Conservation (phyloP, 2,888 invertebrate species). For the Caenorhabditis angaria region DNA sequence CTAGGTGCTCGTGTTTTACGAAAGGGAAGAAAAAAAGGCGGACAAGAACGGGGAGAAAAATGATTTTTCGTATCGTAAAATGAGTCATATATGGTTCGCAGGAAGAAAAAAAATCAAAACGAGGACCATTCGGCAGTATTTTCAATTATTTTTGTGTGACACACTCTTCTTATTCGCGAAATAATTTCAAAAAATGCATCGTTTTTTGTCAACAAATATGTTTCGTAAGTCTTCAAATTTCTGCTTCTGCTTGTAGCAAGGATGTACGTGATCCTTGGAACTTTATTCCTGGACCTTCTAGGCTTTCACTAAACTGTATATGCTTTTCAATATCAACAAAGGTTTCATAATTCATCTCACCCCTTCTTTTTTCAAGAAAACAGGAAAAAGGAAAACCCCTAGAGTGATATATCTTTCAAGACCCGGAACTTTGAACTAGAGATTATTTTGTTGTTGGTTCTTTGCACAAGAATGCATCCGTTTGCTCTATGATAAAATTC, state of each 20-base stretch:
- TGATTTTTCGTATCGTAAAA: slow-evolving; percentile 1
- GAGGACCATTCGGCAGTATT: neutral
- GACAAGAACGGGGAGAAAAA: neutral
- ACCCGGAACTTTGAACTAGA: neutral
- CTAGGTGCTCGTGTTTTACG: neutral
- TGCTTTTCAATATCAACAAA: too few species aligned
- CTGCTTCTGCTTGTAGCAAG: too few species aligned
- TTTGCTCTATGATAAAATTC: neutral
- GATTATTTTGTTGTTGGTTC: neutral
- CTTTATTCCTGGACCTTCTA: too few species aligned
- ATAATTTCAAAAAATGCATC: neutral
- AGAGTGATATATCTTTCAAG: too few species aligned
- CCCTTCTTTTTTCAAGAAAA: too few species aligned
- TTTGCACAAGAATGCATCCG: neutral
- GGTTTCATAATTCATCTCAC: too few species aligned
- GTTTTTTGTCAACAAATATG: neutral
- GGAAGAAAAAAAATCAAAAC: neutral
- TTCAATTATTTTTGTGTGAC: neutral
- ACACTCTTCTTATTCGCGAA: neutral
- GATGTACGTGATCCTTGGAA: too few species aligned
- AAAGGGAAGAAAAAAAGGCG: neutral
- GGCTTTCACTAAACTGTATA: too few species aligned
- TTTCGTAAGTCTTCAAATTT: neutral
- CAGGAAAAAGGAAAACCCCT: too few species aligned
- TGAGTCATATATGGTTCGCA: neutral